Conservation (phyloP, 2,113 vertebrate genomes). For the Spermophilus dauricus region DNA sequence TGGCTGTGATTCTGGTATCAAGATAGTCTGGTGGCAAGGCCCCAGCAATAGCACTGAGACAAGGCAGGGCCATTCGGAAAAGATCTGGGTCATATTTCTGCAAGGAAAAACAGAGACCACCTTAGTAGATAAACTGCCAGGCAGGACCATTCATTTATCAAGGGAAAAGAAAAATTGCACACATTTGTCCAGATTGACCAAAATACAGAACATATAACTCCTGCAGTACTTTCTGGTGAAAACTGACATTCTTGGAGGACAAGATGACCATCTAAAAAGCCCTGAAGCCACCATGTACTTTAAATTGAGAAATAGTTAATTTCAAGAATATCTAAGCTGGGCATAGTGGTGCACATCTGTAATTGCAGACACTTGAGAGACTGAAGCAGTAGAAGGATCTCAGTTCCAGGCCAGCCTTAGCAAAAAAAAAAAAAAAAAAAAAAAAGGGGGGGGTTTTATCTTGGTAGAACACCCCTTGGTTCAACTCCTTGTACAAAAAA, state of each 20-base stretch:
- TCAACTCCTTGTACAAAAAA: too few species aligned
- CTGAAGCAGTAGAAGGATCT: too few species aligned
- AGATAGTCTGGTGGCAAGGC: slow-evolving; percentile 97
- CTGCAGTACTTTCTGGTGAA: neutral
- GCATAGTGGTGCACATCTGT: too few species aligned
- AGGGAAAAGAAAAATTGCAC: neutral
- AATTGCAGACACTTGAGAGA: too few species aligned
- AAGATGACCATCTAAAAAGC: neutral
- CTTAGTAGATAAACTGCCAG: slow-evolving; percentile 77
- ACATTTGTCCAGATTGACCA: slow-evolving; percentile 9
- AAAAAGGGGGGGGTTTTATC: too few species aligned
- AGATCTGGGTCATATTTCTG: slow-evolving; percentile 98
- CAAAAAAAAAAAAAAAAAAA: too few species aligned
- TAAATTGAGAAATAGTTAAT: neutral
- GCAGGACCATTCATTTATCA: slow-evolving; percentile 71
- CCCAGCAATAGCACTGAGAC: slow-evolving; percentile 97
- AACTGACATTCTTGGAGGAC: neutral
- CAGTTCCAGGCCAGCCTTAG: too few species aligned
- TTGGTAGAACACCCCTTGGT: too few species aligned
- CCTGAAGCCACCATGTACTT: neutral
- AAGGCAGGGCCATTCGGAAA: slow-evolving; percentile 99
- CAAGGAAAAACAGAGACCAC: slow-evolving; percentile 84
- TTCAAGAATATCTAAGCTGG: slow-evolving; percentile 61
- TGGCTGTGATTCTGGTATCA: slow-evolving; percentile 92
- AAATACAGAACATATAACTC: rapidly evolving